Base-by-base conservation (phyloP, 1,140 invertebrate species). In the Pentalonia nigronervosa region DNA sequence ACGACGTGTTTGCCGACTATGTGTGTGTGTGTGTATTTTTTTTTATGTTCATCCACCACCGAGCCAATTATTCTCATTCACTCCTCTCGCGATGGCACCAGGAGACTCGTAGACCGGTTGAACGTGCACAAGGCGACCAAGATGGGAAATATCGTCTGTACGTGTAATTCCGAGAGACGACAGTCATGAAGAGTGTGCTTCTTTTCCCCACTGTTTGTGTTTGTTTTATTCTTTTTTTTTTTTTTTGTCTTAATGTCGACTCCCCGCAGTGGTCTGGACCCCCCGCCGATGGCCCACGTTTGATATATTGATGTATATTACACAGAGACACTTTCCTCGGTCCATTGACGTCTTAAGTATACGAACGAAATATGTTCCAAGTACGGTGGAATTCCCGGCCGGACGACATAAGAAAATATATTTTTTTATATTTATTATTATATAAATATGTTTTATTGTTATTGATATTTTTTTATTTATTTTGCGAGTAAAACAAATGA, bases 321-420 rank as follows among this genome's bases (percentile, higher is more conserved):
- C 91, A 86, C 91, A 53, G 91, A 93, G 91, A 93, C 91, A 93
- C 91, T 93, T 84, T 93, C 81, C 81, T 86, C 34, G 50, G 91
- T 50, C 91, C 81, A 93, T 93, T 93, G 91, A 93, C 91, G 91
- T 93, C 91, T 93, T 93, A 93, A 93, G 91, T 93, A 93, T 93
- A 92, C 20, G 23, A 36, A 92, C 60, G n/a, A 92, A 92, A 84
- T 92, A 92, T 92, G 91, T 83, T 91, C 45, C 67, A 83, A 34
- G 50, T 89, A 56, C 23, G 34, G 34, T 89, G 88, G 88, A 89
- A 89, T 89, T 89, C 23, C 88, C 50, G 11, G 36, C 48, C 50
- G 50, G 34, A 89, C 50, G 34, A 56, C 56, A 36, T 41, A 89
- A 56, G 23, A 56, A 89, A 89, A 36, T 89, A 21, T n/a, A 23